Evolutionary conservation across 1,140 invertebrate genomes (phyloP).

Genomic region (Drosophila ambigua): DNA sequence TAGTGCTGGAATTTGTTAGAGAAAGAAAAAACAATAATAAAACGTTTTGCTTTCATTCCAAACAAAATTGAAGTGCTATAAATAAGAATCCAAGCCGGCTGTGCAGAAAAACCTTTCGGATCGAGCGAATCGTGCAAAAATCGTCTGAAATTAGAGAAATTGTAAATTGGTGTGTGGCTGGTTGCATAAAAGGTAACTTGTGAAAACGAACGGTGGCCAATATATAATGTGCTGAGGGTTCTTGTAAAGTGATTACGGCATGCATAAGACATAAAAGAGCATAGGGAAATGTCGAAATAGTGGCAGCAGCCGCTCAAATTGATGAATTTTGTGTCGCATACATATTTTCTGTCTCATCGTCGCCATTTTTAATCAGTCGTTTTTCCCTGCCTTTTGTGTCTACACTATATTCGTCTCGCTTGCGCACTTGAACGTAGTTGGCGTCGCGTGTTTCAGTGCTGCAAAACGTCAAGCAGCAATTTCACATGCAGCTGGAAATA

Average conservation of each 20-base stretch:
- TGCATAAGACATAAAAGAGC: not conserved
- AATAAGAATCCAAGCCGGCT: slow-evolving; percentile 15
- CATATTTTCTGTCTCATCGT: slow-evolving; percentile 72
- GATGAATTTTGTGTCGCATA: slow-evolving; percentile 50
- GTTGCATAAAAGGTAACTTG: slow-evolving; percentile 76
- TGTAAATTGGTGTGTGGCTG: slow-evolving; percentile 57
- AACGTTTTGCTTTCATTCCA: slow-evolving; percentile 68
- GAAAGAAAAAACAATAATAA: slow-evolving; percentile 83
- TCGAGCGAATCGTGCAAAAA: slow-evolving; percentile 1
- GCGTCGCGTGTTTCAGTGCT: slow-evolving; percentile 44
- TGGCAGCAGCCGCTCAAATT: slow-evolving; percentile 21
- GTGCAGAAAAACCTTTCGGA: not conserved
- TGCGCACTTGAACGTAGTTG: slow-evolving; percentile 32
- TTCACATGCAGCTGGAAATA: slow-evolving; percentile 32
- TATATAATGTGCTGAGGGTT: no score
- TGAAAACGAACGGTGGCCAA: not conserved
- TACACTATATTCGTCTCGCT: slow-evolving; percentile 47
- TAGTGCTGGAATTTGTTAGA: slow-evolving; percentile 78
- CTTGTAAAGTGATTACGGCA: not conserved
- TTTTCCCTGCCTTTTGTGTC: slow-evolving; percentile 63
- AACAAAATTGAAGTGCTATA: slow-evolving; percentile 53
- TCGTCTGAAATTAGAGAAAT: slow-evolving; percentile 26
- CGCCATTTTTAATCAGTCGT: slow-evolving; percentile 77
- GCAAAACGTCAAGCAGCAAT: slow-evolving; percentile 34
- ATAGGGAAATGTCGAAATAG: not conserved